These are phyloP conservation scores for Cyclophora albipunctata DNA, from an alignment of 2,888 invertebrate genomes.

Conservation along the genomic window DNA sequence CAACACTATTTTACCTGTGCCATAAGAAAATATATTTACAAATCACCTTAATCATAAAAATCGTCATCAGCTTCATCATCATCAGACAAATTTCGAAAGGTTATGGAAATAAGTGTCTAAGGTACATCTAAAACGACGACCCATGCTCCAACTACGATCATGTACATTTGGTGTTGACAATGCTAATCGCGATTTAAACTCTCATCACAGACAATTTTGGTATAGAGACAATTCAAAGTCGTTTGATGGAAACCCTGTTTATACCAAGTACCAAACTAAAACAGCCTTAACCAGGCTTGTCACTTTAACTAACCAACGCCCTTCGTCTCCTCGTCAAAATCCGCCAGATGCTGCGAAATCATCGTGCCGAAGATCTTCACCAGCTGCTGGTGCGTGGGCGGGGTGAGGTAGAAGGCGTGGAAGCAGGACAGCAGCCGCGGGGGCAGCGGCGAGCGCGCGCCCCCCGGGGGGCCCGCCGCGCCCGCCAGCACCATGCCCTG, in stretches of 20 bases:
- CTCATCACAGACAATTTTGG: no score
- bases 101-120: no score
- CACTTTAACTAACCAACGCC: slow-evolving; percentile 66
- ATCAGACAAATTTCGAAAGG: no score
- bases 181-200: no score
- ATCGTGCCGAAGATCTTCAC: slow-evolving; percentile 88
- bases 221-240: no score
- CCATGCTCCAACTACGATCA: no score
- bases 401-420: slow-evolving; percentile 80
- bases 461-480: slow-evolving; percentile 92
- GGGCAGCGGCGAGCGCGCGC: slow-evolving; percentile 87
- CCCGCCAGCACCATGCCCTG: slow-evolving; percentile 85
- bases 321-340: slow-evolving; percentile 88
- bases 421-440: slow-evolving; percentile 86
- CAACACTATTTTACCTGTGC: slow-evolving; percentile 78
- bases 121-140: no score
- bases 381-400: slow-evolving; percentile 85
- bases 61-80: no score
- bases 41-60: no score
- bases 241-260: no score
- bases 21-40: slow-evolving; percentile 10
- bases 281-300: not conserved
- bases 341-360: slow-evolving; percentile 84
- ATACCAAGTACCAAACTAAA: no score
- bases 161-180: no score